These are phyloP conservation scores for Ceyx melanurus DNA, from an alignment of 2,113 vertebrate species.

Conservation along the genomic window DNA sequence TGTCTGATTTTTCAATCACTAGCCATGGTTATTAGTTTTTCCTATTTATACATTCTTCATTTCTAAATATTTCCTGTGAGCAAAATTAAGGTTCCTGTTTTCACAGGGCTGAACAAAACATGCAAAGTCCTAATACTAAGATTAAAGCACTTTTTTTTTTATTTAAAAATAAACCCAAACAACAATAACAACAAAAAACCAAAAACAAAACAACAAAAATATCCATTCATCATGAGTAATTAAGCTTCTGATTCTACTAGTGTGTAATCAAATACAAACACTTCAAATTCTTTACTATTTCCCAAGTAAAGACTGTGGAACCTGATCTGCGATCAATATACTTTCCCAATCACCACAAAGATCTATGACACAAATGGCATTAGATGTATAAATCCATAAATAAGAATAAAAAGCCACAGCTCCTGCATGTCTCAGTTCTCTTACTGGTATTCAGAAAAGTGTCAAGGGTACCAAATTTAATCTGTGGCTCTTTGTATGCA, in stretches of 20 bases:
- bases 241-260: neutral
- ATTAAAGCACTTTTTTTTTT: neutral
- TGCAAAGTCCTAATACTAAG: neutral
- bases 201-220: too few relatives aligned
- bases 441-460: neutral
- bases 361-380: neutral
- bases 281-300: neutral
- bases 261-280: neutral
- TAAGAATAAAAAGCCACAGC: neutral
- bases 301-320: neutral
- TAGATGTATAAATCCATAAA: neutral
- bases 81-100: neutral
- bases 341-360: neutral
- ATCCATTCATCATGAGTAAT: neutral
- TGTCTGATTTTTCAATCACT: neutral
- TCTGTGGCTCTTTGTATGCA: conserved; percentile 10
- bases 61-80: neutral
- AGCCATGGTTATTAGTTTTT: neutral
- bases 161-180: neutral
- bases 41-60: neutral
- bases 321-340: neutral
- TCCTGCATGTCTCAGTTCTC: neutral
- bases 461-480: conserved; percentile 1
- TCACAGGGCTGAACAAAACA: neutral
- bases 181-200: too few relatives aligned